These are phyloP conservation scores for Porites rus DNA, from an alignment of 92 coral and sea anemone species.

Conservation along the genomic window DNA sequence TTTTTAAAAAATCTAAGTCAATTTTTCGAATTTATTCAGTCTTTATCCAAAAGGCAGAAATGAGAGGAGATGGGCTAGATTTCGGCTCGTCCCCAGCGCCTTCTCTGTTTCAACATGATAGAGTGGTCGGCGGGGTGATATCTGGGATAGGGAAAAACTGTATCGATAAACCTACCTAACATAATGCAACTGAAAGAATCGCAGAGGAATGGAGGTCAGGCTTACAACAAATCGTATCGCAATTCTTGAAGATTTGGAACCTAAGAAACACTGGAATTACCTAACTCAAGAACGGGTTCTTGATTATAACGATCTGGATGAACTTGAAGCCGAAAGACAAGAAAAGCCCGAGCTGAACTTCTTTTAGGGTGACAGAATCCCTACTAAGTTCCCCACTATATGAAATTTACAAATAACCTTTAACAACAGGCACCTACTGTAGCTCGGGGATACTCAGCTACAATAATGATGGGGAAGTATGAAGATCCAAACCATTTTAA, in stretches of 20 bases:
- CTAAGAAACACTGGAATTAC: conserved; percentile 68
- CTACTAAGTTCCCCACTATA: too few species aligned
- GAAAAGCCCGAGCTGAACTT: conserved; percentile 68
- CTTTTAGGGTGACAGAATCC: conserved; percentile 17
- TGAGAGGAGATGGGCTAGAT: too few species aligned
- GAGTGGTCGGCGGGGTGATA: background rate
- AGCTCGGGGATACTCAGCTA: too few species aligned
- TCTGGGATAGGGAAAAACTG: conserved; percentile 3
- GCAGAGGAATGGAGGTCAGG: conserved; percentile 38
- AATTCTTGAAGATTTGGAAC: conserved; percentile 80
- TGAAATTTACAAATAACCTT: too few species aligned
- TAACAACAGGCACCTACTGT: too few species aligned
- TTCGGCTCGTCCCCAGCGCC: background rate
- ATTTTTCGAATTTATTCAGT: too few species aligned
- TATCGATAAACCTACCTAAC: background rate
- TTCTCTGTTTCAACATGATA: background rate
- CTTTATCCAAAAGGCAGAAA: too few species aligned
- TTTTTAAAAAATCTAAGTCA: too few species aligned
- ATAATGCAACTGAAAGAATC: background rate
- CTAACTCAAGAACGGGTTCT: conserved; percentile 85
- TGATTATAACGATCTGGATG: conserved; percentile 84
- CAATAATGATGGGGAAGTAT: too few species aligned
- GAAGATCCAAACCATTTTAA: too few species aligned
- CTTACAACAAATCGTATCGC: conserved; percentile 62
- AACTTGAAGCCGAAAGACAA: conserved; percentile 68